Base-by-base conservation (phyloP, 2,797 vertebrate genomes). In the Prunella strophiata region DNA sequence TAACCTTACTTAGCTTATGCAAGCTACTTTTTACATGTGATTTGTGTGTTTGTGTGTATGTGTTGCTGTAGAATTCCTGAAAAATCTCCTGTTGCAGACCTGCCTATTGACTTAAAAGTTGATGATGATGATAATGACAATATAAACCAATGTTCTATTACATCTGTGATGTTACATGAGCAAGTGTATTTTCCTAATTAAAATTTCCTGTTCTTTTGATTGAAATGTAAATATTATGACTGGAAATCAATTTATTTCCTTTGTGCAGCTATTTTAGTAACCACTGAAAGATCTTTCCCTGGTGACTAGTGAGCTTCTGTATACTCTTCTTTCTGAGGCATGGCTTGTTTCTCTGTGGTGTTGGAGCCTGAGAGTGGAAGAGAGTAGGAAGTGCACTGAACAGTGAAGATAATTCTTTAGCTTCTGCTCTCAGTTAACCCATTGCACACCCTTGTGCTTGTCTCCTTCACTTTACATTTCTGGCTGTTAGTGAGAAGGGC, bases 1-100 rank as follows among this genome's bases (percentile, higher is more conserved):
- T 97, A 95, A 97, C 80, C 89, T 88, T 84, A 82, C 87, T 96
- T 89, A 96, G 73, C 91, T 93, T 91, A 62, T 54, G 70, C 91
- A 88, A 91, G 77, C 94, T 94, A 76, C 83, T 95, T 91, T 89
- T 83, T 89, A 68, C 34, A 81, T 80, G 89, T 94, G 95, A 89
- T 75, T 82, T 67, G 85, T 93, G 78, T 87, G 89, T 95, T 95
- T 87, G 80, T 85, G 87, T 95, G 92, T 92, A 71, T 93, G 89
- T 93, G 81, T 78, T 89, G 82, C 76, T 76, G 27, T 87, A 68
- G 71, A 68, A 62, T 57, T 89, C 79, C 42, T 71, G 52, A 87
- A 90, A 89, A 85, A 57, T 50, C 84, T 91, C 85, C 58, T 72
- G 50, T 86, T 92, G 75, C 87, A 91, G 61, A 74, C 27, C 59